Percentiles rank a stretch among this genome's conserved stretches.
phyloP scores from a whole-genome alignment of 2,113 vertebrate species.

The Loxodonta africana region DNA sequence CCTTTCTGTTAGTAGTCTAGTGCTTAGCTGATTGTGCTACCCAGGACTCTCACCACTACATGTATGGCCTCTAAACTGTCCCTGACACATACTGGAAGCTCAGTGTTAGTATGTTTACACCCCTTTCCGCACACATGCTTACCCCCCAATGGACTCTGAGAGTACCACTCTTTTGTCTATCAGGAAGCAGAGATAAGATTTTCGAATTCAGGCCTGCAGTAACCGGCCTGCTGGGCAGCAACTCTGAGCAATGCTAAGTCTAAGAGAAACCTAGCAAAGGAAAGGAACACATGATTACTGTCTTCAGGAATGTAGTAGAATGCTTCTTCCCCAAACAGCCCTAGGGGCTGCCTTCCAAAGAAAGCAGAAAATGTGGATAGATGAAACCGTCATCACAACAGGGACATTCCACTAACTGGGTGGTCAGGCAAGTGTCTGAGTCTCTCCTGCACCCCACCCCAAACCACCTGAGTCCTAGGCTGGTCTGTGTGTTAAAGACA shows the following conservation, averaged over 20 bases:
- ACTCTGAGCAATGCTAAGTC: background rate
- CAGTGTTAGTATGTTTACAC: background rate
- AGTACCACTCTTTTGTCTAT: background rate
- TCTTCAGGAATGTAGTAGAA: conserved; percentile 29
- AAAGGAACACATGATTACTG: background rate
- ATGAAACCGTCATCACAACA: background rate
- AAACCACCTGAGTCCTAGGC: background rate
- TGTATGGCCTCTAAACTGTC: background rate
- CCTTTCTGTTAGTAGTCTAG: background rate
- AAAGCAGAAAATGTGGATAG: background rate
- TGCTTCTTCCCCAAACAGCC: background rate
- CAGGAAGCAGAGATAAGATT: background rate
- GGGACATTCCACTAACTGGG: background rate
- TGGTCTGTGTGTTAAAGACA: background rate
- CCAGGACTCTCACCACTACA: background rate
- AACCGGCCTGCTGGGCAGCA: background rate
- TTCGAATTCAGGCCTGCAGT: background rate
- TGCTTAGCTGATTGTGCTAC: background rate
- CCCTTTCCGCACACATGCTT: background rate
- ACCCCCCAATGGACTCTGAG: background rate
- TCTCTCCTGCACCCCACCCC: background rate
- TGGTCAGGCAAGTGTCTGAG: background rate
- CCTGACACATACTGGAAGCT: background rate
- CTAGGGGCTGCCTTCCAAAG: background rate
- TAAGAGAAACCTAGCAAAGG: background rate